A percentile compares a stretch with the other conserved stretches of the same genome.
Evolutionary conservation across 2,113 vertebrate genomes (phyloP).

Genomic region (Esox niger): DNA sequence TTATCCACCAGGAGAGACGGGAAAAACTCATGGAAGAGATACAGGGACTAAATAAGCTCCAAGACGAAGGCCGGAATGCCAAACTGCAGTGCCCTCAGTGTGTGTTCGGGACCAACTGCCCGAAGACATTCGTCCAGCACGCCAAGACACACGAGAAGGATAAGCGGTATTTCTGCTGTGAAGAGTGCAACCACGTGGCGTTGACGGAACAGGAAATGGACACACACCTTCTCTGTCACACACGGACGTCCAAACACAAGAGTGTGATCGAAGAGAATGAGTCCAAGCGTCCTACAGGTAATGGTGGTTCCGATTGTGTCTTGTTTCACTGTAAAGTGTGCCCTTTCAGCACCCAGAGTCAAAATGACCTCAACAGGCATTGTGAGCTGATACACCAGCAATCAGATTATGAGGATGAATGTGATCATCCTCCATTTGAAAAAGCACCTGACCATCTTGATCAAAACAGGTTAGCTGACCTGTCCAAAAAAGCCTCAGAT

Average conservation of each 20-base stretch:
- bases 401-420: constrained; percentile 29
- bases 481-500: constrained; percentile 8
- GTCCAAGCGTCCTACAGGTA: constrained; percentile 67
- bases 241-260: constrained; percentile 69
- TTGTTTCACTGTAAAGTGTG: constrained; percentile 76
- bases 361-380: constrained; percentile 78
- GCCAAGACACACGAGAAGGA: constrained; percentile 85
- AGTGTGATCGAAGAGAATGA: constrained; percentile 64
- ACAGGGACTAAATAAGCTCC: constrained; percentile 83
- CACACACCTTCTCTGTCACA: constrained; percentile 79
- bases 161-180: constrained; percentile 85
- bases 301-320: constrained; percentile 65
- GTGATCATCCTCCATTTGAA: constrained; percentile 25
- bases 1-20: constrained; percentile 88
- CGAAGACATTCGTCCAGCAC: constrained; percentile 84
- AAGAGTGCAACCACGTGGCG: constrained; percentile 84
- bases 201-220: constrained; percentile 81
- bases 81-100: constrained; percentile 78
- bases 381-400: constrained; percentile 74
- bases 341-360: constrained; percentile 76
- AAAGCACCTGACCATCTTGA: constrained; percentile 10
- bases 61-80: constrained; percentile 78
- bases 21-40: constrained; percentile 89
- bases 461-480: constrained; percentile 23
- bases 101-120: constrained; percentile 82